phyloP scores from a whole-genome alignment of 2,113 vertebrate genomes.

The Cryptotis parvus region DNA sequence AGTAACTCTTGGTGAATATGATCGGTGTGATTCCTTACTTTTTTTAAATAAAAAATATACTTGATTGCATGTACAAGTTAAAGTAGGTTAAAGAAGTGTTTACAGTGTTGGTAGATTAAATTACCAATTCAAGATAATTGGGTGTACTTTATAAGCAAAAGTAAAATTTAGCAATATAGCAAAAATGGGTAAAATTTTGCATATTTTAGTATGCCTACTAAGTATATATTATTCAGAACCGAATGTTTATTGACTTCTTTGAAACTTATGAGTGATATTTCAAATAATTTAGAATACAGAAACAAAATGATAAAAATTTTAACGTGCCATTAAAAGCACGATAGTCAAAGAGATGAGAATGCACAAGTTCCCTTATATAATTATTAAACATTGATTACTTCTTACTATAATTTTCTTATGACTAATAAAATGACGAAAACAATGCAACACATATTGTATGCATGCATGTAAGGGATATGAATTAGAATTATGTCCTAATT shows the following conservation, averaged over 20 bases:
- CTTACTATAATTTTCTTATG: background rate
- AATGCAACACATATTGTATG: background rate
- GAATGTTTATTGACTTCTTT: background rate
- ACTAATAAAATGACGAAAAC: background rate
- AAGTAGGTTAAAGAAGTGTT: background rate
- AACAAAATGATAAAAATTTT: slow-evolving; percentile 24
- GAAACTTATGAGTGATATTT: slow-evolving; percentile 25
- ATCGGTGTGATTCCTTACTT: background rate
- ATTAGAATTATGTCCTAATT: slow-evolving; percentile 10
- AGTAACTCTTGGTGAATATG: background rate
- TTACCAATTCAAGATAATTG: background rate
- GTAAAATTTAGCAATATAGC: too few species aligned
- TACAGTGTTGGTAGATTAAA: background rate
- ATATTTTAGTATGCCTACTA: background rate
- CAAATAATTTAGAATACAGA: slow-evolving; percentile 32
- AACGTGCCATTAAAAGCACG: background rate
- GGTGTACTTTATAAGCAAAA: too few species aligned
- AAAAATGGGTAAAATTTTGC: background rate
- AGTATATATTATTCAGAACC: background rate
- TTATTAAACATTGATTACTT: background rate
- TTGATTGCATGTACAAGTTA: background rate
- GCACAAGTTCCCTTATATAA: background rate
- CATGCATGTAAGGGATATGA: background rate
- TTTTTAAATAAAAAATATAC: slow-evolving; percentile 34
- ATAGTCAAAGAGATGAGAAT: slow-evolving; percentile 11